Percentiles rank a stretch among this genome's conserved stretches.
Conservation (phyloP, 1,140 invertebrate genomes). For the Lepidurus apus region DNA sequence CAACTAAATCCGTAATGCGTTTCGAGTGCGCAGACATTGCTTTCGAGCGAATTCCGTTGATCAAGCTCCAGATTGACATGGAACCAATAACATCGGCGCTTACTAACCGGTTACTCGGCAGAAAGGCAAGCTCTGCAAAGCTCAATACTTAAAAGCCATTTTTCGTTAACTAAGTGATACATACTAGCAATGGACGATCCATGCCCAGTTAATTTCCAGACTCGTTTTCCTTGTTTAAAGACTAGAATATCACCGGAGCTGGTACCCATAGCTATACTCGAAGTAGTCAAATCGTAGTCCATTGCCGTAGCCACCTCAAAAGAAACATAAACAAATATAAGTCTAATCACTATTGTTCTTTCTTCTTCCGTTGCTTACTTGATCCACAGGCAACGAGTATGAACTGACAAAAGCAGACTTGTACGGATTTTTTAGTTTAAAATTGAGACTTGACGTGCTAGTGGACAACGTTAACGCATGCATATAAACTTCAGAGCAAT, state of each 20-base stretch:
- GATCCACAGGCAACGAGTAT: background rate
- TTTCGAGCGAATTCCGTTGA: slow-evolving; percentile 36
- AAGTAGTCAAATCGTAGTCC: background rate
- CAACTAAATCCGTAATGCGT: slow-evolving; percentile 36
- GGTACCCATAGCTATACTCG: background rate
- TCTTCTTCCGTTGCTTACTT: background rate
- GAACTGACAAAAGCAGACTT: background rate
- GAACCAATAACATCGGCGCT: slow-evolving; percentile 35
- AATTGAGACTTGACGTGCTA: background rate
- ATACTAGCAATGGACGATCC: background rate
- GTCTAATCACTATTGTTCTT: background rate
- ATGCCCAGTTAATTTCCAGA: background rate
- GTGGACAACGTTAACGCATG: background rate
- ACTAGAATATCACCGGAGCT: background rate
- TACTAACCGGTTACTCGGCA: background rate
- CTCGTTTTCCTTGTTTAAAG: background rate
- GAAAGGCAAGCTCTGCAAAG: background rate
- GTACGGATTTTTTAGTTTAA: background rate
- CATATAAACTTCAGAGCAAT: background rate
- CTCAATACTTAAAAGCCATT: background rate
- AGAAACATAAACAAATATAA: background rate
- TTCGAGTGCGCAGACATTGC: background rate
- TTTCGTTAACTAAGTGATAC: background rate
- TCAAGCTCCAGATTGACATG: slow-evolving; percentile 41
- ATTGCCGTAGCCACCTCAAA: background rate